Evolutionary conservation across 2,113 vertebrate genomes (phyloP).

Genomic region (Heptranchias perlo): DNA sequence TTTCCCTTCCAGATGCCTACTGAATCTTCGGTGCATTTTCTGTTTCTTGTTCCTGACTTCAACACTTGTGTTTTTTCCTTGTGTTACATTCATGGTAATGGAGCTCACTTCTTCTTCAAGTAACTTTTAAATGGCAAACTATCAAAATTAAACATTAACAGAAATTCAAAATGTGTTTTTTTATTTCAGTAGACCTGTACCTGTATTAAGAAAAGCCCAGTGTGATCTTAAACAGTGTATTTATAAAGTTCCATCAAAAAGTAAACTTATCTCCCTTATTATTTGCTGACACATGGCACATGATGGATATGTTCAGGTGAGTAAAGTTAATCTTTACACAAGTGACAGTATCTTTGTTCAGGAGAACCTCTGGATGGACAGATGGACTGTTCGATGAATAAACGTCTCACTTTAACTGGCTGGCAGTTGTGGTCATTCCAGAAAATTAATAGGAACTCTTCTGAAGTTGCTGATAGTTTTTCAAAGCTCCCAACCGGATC

Average conservation of each 20-base stretch:
- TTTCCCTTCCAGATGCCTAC: neutral
- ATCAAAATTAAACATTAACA: neutral
- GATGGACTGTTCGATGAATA: neutral
- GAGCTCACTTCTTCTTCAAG: neutral
- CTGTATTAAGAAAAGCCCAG: neutral
- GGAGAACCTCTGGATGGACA: neutral
- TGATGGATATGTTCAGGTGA: neutral
- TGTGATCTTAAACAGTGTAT: neutral
- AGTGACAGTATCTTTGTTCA: neutral
- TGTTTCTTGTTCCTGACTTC: neutral
- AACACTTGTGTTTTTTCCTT: no score
- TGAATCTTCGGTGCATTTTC: neutral
- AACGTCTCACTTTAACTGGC: neutral
- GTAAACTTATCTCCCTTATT: neutral
- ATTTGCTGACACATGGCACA: neutral
- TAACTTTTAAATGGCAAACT: neutral
- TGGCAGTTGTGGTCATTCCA: neutral
- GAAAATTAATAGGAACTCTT: neutral
- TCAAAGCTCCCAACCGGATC: no score
- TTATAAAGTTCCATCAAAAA: neutral
- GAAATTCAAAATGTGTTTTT: neutral
- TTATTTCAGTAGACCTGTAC: neutral
- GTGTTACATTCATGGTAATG: neutral
- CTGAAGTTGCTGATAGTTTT: neutral
- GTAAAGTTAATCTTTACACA: neutral